phyloP scores from a whole-genome alignment of 2,797 vertebrate genomes.

The Takifugu ocellatus region DNA sequence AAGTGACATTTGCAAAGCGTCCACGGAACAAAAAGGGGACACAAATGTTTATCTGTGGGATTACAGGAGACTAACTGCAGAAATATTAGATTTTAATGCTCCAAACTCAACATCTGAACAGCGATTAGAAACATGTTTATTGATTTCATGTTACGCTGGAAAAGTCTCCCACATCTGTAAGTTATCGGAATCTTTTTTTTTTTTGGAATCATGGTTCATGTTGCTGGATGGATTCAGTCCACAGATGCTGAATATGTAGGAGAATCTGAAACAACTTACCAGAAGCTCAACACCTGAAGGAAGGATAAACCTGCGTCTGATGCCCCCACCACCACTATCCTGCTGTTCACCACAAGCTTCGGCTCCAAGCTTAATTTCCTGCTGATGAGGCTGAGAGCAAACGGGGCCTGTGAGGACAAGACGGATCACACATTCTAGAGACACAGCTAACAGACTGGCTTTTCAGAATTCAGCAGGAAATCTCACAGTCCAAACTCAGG shows the following conservation, averaged over 20 bases:
- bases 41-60: conserved; percentile 18
- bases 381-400: conserved; percentile 85
- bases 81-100: background rate
- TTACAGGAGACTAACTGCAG: background rate
- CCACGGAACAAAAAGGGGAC: conserved; percentile 37
- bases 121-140: too few species aligned
- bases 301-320: conserved; percentile 88
- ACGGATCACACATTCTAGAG: conserved; percentile 9
- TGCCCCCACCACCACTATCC: conserved; percentile 91
- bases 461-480: too few species aligned
- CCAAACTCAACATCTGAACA: too few species aligned
- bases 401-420: conserved; percentile 71
- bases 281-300: conserved; percentile 83
- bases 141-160: too few species aligned
- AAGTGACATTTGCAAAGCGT: conserved; percentile 46
- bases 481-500: too few species aligned
- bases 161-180: too few species aligned
- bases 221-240: background rate
- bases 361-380: conserved; percentile 87
- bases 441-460: too few species aligned
- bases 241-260: background rate
- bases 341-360: conserved; percentile 81
- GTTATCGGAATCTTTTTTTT: too few species aligned
- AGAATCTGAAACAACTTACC: conserved; percentile 68
- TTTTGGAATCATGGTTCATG: background rate